Conservation (phyloP, 1,140 invertebrate species). For the Eupeodes corollae region DNA sequence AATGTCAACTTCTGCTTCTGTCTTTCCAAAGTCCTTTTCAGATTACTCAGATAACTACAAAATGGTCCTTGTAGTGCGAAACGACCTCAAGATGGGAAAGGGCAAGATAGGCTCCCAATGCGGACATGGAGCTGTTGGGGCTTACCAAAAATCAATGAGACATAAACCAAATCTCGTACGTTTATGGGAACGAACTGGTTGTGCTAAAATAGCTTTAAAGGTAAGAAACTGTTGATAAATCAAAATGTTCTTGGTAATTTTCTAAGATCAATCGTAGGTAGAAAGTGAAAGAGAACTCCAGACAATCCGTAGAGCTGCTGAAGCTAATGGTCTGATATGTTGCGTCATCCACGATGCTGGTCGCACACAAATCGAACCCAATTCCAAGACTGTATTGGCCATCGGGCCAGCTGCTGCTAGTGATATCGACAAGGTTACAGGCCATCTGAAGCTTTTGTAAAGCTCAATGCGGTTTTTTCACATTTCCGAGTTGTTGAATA, state of each 20-base stretch:
- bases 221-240: conserved; percentile 8
- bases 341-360: conserved; percentile 78
- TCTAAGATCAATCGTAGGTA: conserved; percentile 16
- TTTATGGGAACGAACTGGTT: conserved; percentile 66
- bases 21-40: conserved; percentile 12
- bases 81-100: conserved; percentile 86
- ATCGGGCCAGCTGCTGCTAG: conserved; percentile 73
- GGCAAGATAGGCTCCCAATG: conserved; percentile 90
- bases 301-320: conserved; percentile 54
- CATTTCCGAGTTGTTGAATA: too few species aligned
- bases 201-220: conserved; percentile 73
- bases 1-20: not conserved
- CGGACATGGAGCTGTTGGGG: conserved; percentile 75
- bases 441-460: conserved; percentile 76
- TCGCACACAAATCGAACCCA: conserved; percentile 75
- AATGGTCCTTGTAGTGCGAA: conserved; percentile 76
- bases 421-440: conserved; percentile 70
- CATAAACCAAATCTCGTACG: conserved; percentile 52
- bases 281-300: conserved; percentile 56
- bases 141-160: conserved; percentile 55
- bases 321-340: conserved; percentile 52
- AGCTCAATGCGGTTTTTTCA: not conserved
- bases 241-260: not conserved
- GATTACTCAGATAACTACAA: conserved; percentile 50
- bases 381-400: conserved; percentile 77